phyloP scores from a whole-genome alignment of 2,113 vertebrate species.

The Mastomys natalensis region DNA sequence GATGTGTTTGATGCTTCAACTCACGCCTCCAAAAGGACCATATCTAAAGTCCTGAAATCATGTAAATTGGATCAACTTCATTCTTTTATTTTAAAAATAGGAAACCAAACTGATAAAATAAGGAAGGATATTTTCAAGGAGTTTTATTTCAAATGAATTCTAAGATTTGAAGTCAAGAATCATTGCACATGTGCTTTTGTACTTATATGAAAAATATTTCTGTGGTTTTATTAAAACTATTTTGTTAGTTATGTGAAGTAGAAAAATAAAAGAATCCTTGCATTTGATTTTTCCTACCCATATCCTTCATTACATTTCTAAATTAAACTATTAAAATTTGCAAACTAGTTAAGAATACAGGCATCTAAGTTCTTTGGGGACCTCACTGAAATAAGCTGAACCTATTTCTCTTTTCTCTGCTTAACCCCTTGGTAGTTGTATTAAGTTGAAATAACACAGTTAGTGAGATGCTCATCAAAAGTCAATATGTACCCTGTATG shows the following conservation, averaged over 20 bases:
- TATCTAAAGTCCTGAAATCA: background rate
- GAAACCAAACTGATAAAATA: background rate
- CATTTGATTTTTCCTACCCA: background rate
- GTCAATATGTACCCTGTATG: conserved; percentile 45
- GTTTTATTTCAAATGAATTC: background rate
- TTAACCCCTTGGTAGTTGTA: conserved; percentile 29
- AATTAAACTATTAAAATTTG: background rate
- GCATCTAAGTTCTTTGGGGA: background rate
- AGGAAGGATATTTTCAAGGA: background rate
- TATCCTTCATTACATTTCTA: conserved; percentile 37
- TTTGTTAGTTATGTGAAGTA: background rate
- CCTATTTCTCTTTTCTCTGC: background rate
- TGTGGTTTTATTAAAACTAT: background rate
- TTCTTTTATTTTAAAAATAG: background rate
- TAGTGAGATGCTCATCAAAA: conserved; percentile 71
- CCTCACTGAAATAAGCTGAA: background rate
- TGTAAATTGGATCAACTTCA: background rate
- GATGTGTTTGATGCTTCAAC: background rate
- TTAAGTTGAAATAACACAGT: conserved; percentile 25
- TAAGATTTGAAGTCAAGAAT: background rate
- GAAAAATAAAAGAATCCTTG: background rate
- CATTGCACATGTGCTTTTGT: background rate
- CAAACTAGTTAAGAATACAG: conserved; percentile 29
- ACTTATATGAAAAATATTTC: background rate
- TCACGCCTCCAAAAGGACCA: background rate